Evolutionary conservation across 2,888 invertebrate species (phyloP).

Genomic region (Ormyrus thymus): DNA sequence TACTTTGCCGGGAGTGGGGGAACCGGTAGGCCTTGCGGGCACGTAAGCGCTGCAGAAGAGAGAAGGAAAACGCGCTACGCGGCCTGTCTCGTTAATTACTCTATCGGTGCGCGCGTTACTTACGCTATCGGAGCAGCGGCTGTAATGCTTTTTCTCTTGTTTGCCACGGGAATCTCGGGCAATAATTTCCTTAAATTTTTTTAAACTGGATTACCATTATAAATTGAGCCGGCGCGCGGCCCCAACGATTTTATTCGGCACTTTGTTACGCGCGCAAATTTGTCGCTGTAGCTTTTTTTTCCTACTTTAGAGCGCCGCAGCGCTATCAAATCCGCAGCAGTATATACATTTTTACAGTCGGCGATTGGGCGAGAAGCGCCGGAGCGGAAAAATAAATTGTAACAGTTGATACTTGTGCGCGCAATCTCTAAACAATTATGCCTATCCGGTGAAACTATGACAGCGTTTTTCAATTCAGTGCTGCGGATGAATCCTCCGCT

Average conservation of each 20-base stretch:
- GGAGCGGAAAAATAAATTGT: constrained; percentile 9
- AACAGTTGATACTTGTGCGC: constrained; percentile 14
- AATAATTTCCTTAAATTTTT: no score
- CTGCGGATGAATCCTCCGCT: background rate
- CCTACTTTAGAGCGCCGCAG: background rate
- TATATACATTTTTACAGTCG: constrained; percentile 36
- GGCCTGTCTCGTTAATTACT: constrained; percentile 9
- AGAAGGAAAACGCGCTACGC: no score
- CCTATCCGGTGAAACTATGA: constrained; percentile 7
- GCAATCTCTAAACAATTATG: constrained; percentile 8
- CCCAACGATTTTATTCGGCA: background rate
- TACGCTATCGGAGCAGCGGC: background rate
- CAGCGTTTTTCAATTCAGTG: constrained; percentile 17
- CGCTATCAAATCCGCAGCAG: constrained; percentile 2
- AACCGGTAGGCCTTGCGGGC: background rate
- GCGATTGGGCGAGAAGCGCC: background rate
- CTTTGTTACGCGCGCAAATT: background rate
- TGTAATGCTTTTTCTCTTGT: background rate
- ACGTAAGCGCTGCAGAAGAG: background rate
- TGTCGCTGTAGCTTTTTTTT: background rate
- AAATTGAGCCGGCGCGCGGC: no score
- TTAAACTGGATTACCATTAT: no score
- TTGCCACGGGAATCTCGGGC: no score
- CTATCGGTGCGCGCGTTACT: constrained; percentile 6
- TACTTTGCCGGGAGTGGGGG: background rate